These are phyloP conservation scores for Cynoglossus semilaevis DNA, from an alignment of 2,113 vertebrate genomes.

Conservation along the genomic window DNA sequence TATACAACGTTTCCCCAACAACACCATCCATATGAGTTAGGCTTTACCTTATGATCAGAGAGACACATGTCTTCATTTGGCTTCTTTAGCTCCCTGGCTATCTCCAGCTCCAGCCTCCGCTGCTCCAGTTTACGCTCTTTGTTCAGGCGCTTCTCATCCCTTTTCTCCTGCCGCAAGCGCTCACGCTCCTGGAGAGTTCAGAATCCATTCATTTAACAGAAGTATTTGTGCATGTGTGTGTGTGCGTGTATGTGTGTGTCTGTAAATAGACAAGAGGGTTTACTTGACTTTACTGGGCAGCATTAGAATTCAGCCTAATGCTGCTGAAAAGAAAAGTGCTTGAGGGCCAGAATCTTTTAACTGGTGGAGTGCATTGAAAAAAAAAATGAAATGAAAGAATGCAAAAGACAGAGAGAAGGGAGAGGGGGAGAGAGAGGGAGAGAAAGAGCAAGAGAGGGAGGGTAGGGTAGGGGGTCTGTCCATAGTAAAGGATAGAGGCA, in stretches of 20 bases:
- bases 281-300: constrained; percentile 66
- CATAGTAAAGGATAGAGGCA: background rate
- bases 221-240: constrained; percentile 25
- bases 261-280: constrained; percentile 52
- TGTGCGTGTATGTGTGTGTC: constrained; percentile 14
- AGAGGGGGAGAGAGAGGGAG: constrained; percentile 35
- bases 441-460: constrained; percentile 47
- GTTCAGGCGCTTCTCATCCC: constrained; percentile 95
- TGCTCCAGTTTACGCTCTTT: constrained; percentile 97
- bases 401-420: constrained; percentile 48
- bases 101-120: constrained; percentile 91
- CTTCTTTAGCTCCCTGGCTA: constrained; percentile 96
- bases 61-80: constrained; percentile 99
- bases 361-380: constrained; percentile 57
- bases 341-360: constrained; percentile 70
- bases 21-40: background rate
- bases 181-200: constrained; percentile 87
- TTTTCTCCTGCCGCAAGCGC: constrained; percentile 95
- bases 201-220: constrained; percentile 55
- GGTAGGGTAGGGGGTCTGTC: constrained; percentile 54
- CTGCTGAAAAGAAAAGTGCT: constrained; percentile 68
- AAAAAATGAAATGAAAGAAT: constrained; percentile 43
- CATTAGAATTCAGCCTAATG: constrained; percentile 70
- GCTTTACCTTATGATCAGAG: constrained; percentile 92
- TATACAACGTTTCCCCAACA: background rate